A percentile compares a stretch with the other conserved stretches of the same genome.
These are phyloP conservation scores for Phylloscopus trochiloides DNA, from an alignment of 2,113 vertebrate genomes.

Conservation along the genomic window DNA sequence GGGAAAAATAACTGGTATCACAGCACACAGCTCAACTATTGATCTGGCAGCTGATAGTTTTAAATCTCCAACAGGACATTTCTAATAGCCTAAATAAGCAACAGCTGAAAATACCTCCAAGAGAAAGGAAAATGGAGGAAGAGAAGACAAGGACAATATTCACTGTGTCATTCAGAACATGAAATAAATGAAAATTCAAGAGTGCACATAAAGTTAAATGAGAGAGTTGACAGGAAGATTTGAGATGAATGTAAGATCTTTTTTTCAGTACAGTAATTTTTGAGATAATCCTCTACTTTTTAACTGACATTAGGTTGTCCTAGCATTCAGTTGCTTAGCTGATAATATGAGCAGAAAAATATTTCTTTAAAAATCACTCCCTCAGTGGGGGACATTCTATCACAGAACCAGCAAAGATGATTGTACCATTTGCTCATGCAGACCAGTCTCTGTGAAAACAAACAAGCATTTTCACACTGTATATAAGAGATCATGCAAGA, in stretches of 20 bases:
- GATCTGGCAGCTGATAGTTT: background rate
- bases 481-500: background rate
- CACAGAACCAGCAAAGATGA: background rate
- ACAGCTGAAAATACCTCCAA: background rate
- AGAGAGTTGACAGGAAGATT: background rate
- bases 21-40: background rate
- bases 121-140: background rate
- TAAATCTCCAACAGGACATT: background rate
- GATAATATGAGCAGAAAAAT: background rate
- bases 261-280: background rate
- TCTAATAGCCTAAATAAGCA: background rate
- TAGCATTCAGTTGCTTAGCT: background rate
- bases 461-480: background rate
- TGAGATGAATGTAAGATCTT: background rate
- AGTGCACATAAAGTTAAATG: background rate
- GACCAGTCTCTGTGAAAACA: background rate
- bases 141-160: background rate
- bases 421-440: background rate
- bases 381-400: background rate
- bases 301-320: background rate
- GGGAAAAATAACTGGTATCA: background rate
- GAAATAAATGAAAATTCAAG: background rate
- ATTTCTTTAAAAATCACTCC: background rate
- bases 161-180: background rate
- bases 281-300: background rate